Evolutionary conservation across 2,113 vertebrate species (phyloP), one percentile per base, ranked within the genome.

Genomic region (Polypterus bichir): DNA sequence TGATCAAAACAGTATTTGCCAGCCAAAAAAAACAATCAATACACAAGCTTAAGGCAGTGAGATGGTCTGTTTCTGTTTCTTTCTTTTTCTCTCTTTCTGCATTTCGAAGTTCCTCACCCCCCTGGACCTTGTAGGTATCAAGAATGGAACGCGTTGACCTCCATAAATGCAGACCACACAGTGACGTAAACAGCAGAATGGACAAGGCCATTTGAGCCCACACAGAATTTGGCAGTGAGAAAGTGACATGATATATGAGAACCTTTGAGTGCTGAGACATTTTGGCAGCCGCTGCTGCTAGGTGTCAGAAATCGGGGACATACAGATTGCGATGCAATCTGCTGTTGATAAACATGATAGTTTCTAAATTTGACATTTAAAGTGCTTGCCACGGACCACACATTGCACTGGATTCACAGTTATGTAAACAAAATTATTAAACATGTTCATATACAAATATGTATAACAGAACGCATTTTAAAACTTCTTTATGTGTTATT

Each of bases 161-260:
- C 76, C 75, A 77, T 85, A 80, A 87, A 84, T 80, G 80, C 76
- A 79, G 74, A 78, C 60, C 1, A 66, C 66, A 66, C 48, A 63
- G 71, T 75, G 77, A 80, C 76, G 75, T 79, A 73, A 83, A 73
- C 59, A 62, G 46, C 66, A 46, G 49, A 77, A 60, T 68, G 73
- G 68, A 75, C 63, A 66, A 66, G 78, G 74, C 74, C 76, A 78
- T 79, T 69, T 63, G 70, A 62, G 73, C 75, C 71, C 61, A 68
- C 70, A 73, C 57, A 72, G 69, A 75, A 76, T 88, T 81, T 81
- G 83, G 80, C 68, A 74, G 69, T 73, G 69, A 59, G 76, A 77
- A 57, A 73, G 71, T 74, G 75, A 77, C 7, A 1, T 3, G 83
- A 86, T 66, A 85, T 59, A 62, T 69, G 83, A 91, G 80, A 85